Conservation (phyloP, 1,140 invertebrate species). For the Theocolax elegans region DNA sequence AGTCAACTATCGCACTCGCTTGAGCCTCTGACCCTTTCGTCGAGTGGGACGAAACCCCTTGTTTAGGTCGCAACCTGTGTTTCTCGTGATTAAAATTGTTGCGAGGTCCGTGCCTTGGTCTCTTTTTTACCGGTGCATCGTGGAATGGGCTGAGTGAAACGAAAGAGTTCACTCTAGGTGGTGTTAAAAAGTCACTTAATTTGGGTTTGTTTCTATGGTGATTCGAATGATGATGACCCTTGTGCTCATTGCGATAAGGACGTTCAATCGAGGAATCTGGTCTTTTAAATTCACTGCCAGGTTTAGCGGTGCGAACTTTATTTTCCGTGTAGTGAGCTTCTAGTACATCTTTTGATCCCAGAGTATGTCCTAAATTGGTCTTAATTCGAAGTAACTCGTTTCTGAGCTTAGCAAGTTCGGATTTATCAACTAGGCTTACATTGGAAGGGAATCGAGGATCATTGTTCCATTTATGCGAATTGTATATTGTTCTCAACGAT, state of each 20-base stretch:
- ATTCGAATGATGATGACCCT: constrained; percentile 44
- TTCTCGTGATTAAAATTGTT: neutral
- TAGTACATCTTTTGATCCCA: constrained; percentile 50
- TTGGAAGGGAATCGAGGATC: constrained; percentile 50
- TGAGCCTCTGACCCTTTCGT: constrained; percentile 46
- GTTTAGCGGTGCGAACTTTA: constrained; percentile 49
- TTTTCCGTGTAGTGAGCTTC: constrained; percentile 61
- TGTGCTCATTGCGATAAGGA: constrained; percentile 54
- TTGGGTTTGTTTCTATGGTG: constrained; percentile 46
- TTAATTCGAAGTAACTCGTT: constrained; percentile 57
- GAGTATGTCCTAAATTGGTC: constrained; percentile 45
- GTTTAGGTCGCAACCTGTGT: constrained; percentile 40
- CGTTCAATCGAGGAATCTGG: constrained; percentile 56
- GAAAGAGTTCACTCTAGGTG: constrained; percentile 56
- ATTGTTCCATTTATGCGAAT: constrained; percentile 65
- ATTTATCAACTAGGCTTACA: constrained; percentile 49
- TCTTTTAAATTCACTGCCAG: constrained; percentile 42
- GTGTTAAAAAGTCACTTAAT: constrained; percentile 58
- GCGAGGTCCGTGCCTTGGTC: constrained; percentile 31
- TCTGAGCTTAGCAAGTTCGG: constrained; percentile 53
- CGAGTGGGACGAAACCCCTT: constrained; percentile 39
- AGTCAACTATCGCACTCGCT: constrained; percentile 37
- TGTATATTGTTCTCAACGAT: constrained; percentile 64
- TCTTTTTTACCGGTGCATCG: constrained; percentile 49
- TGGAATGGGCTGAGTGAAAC: constrained; percentile 56